Evolutionary conservation across 2,888 invertebrate genomes (phyloP).

Genomic region (Bombyx huttoni): DNA sequence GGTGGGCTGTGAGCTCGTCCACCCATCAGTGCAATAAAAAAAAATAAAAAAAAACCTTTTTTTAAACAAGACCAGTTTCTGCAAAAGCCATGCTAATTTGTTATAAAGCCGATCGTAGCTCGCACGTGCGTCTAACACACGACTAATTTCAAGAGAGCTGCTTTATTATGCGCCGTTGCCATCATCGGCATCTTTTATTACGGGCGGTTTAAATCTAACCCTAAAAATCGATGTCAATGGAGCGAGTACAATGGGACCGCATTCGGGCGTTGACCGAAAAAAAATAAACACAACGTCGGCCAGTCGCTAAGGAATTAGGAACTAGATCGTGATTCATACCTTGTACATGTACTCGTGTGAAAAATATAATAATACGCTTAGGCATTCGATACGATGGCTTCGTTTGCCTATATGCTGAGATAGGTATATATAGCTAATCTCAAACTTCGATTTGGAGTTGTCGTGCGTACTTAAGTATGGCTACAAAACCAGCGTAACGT

Average conservation of each 20-base stretch:
- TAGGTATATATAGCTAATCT: too few species aligned
- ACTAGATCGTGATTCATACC: constrained; percentile 42
- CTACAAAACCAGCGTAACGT: too few species aligned
- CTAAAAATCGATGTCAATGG: constrained; percentile 58
- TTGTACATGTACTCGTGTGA: constrained; percentile 9
- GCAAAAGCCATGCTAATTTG: constrained; percentile 9
- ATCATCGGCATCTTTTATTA: constrained; percentile 14
- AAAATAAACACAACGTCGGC: constrained; percentile 45
- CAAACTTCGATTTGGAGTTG: too few species aligned
- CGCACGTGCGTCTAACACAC: constrained; percentile 17
- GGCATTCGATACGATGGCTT: constrained; percentile 4
- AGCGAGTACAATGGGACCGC: constrained; percentile 43
- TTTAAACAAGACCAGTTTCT: neutral
- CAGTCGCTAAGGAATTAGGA: constrained; percentile 40
- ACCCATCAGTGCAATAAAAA: too few species aligned
- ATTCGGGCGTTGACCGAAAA: constrained; percentile 62
- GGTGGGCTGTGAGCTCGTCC: too few species aligned
- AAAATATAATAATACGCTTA: constrained; percentile 9
- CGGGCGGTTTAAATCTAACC: constrained; percentile 40
- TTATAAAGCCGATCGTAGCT: constrained; percentile 9
- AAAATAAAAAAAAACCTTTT: too few species aligned
- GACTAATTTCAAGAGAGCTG: constrained; percentile 8
- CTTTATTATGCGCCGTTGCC: constrained; percentile 4
- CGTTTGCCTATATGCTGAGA: too few species aligned
- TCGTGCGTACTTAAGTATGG: too few species aligned